Base-by-base conservation (phyloP, 2,797 vertebrate genomes). In the Cossypha niveicapilla region DNA sequence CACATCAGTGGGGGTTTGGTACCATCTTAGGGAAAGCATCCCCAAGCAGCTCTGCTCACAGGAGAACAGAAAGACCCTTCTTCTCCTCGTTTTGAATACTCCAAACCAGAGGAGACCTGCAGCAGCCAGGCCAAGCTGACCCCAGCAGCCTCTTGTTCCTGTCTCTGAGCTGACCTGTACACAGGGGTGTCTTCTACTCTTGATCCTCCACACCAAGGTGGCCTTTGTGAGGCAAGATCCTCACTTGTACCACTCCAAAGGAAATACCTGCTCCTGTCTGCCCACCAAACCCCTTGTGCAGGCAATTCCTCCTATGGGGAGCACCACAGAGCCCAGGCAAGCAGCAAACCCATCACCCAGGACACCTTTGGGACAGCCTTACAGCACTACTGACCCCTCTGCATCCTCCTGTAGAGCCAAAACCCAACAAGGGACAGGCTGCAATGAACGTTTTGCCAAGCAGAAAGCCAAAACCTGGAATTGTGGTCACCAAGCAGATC, bases 1-100 rank as follows among this genome's bases (percentile, higher is more conserved):
- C 39, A 25, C 5, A 4, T 1, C 2, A 0, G 7, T 57, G 32
- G 11, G 18, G 3, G 61, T 62, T 58, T 18, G 9, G 24, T 35
- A 41, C n/a, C 37, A 15, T 35, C n/a, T 28, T 27, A 15, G 17
- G 25, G 23, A 82, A 71, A 85, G 18, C 12, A 74, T 9, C 6
- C 9, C n/a, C 10, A 28, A 13, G 15, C 4, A 53, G 7, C 35
- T 87, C 56, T 79, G 35, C 65, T 30, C 10, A 21, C 21, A 22
- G 17, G 5, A 73, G 12, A 87, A 22, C 23, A 35, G 12, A 48
- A 75, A 39, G 14, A 8, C 25, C 18, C 8, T 67, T 39, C 23
- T 83, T 18, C 50, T n/a, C 13, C 39, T 88, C 32, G 1, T 57
- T 92, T 61, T 32, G 19, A 39, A 28, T 24, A 7, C 1, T 15